Evolutionary conservation across 1,140 invertebrate species (phyloP), one percentile per base, ranked within the genome.

Genomic region (Caenorhabditis inopinata): DNA sequence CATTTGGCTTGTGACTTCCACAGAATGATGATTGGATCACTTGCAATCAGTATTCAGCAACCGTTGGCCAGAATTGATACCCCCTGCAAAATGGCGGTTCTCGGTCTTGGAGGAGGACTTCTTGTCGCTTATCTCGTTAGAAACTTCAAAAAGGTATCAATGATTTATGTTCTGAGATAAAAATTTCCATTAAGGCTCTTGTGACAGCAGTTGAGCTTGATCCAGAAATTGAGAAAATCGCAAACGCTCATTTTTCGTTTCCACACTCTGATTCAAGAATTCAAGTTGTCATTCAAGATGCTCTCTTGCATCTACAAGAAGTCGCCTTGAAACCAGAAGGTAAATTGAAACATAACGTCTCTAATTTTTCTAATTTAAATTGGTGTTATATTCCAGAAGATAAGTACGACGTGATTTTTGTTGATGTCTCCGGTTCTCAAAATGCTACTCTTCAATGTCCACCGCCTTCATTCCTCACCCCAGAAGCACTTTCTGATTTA

Each of bases 81-180:
- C 29, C 35, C 35, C 2, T 38, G 53, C 6, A 80, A 76, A 58
- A 45, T 86, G 62, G 74, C 82, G 12, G 81, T 87, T 35, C 73
- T 87, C 29, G 86, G 86, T 12, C 46, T 86, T 0, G 85, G 85
- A 49, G 85, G 85, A n/a, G 85, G 85, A 16, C 79, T 85, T 25
- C 48, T 87, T 21, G 73, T 81, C 38, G 68, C 68, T 7, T 85
- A 84, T 38, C 74, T 85, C 14, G 18, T 83, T 18, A 75, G 68
- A 18, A n/a, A 85, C 46, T 84, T 85, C 14, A 35, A 14, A 68
- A 74, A 83, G 73, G 82, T 82, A 21, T 35, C 12, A 2, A 51
- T 25, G n/a, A n/a, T n/a, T n/a, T 29, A n/a, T 32, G 7, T 35
- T 21, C 4, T n/a, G 6, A 16, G 9, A n/a, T 32, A 32, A 42